These are phyloP conservation scores for Atherinosoma microstoma DNA, from an alignment of 2,797 vertebrate genomes.

Conservation along the genomic window DNA sequence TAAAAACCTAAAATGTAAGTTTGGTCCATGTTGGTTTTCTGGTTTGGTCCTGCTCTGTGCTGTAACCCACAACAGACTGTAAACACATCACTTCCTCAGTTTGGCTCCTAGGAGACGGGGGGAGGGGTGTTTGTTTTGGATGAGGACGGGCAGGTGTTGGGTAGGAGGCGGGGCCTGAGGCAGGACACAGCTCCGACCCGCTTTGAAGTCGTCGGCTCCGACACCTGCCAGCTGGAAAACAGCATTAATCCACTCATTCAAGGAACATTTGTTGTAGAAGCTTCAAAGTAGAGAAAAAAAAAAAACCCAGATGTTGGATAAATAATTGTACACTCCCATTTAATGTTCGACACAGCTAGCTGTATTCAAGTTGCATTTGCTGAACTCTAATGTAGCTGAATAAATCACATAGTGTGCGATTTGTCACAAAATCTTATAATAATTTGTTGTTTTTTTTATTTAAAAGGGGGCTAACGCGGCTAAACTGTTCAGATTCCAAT, in stretches of 20 bases:
- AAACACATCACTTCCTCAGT: background rate
- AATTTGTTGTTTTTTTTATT: conserved; percentile 56
- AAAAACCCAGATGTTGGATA: conserved; percentile 76
- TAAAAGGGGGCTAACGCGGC: conserved; percentile 61
- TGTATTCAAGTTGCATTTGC: conserved; percentile 56
- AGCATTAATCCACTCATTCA: conserved; percentile 72
- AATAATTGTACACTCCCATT: conserved; percentile 85
- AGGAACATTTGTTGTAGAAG: conserved; percentile 75
- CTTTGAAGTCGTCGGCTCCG: conserved; percentile 28
- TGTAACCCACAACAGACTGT: background rate
- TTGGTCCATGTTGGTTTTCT: no score
- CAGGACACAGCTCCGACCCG: conserved; percentile 42
- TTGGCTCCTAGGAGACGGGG: background rate
- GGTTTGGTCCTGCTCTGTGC: no score
- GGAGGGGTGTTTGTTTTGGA: background rate
- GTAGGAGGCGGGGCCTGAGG: conserved; percentile 39
- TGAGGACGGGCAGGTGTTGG: background rate
- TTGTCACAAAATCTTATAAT: conserved; percentile 67
- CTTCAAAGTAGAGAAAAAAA: conserved; percentile 78
- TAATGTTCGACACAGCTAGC: conserved; percentile 78
- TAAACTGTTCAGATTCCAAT: conserved; percentile 66
- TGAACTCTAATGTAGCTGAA: conserved; percentile 58
- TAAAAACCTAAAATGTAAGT: no score
- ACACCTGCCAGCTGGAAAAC: conserved; percentile 48
- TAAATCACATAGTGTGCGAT: conserved; percentile 59